Evolutionary conservation across 2,113 vertebrate genomes (phyloP).

Genomic region (Epinephelus fuscoguttatus): DNA sequence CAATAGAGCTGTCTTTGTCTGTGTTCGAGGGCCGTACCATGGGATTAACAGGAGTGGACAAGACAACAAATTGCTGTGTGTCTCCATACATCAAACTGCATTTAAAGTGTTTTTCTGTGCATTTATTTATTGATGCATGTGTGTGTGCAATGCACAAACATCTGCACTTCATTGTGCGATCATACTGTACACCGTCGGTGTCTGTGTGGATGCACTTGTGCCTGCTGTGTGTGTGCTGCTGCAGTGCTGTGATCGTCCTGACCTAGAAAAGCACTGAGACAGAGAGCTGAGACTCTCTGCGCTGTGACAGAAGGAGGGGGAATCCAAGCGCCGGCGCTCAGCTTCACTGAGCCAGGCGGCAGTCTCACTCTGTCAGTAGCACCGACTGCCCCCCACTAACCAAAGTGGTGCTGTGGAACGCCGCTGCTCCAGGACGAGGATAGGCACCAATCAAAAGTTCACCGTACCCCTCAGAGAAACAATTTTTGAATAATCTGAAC

Average conservation of each 20-base stretch:
- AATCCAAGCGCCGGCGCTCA: constrained; percentile 56
- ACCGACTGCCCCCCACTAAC: constrained; percentile 1
- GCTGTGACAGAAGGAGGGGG: constrained; percentile 65
- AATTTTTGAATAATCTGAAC: constrained; percentile 59
- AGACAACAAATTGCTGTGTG: constrained; percentile 7
- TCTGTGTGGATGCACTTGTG: constrained; percentile 13
- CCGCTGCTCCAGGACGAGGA: constrained; percentile 42
- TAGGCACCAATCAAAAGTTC: constrained; percentile 70
- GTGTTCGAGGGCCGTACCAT: not conserved
- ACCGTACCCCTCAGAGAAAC: constrained; percentile 38
- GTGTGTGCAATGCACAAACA: constrained; percentile 5
- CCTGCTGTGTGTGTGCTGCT: constrained; percentile 31
- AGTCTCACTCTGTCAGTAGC: constrained; percentile 55
- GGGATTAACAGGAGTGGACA: not conserved
- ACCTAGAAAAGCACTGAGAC: constrained; percentile 80
- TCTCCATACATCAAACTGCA: constrained; percentile 7
- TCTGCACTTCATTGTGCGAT: constrained; percentile 4
- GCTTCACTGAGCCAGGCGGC: constrained; percentile 64
- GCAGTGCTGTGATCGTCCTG: constrained; percentile 72
- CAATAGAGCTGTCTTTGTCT: constrained; percentile 24
- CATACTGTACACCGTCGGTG: constrained; percentile 6
- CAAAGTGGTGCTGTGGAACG: constrained; percentile 42
- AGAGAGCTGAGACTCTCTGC: constrained; percentile 64
- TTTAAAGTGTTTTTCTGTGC: constrained; percentile 1
- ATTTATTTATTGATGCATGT: not conserved